Evolutionary conservation across 2,888 invertebrate genomes (phyloP), one percentile per base, ranked within the genome.

Genomic region (Melieria picta): DNA sequence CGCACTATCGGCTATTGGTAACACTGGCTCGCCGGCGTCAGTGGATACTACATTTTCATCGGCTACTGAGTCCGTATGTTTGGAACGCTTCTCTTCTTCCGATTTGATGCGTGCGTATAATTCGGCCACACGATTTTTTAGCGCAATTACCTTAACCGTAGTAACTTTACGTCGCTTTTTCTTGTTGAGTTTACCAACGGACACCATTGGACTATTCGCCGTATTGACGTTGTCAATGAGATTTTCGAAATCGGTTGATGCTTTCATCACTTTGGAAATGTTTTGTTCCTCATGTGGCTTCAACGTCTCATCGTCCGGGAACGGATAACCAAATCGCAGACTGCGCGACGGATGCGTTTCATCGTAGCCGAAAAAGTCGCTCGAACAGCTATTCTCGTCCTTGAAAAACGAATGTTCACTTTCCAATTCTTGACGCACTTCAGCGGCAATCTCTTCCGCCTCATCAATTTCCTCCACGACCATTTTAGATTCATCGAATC

Each of bases 131-230:
- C 76, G 71, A 71, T 78, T 78, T 58, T 77, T 77, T 5, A 76
- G 69, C 6, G 78, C 77, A 60, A 78, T 77, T 46, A 78, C 75
- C 71, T 78, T 78, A n/a, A 78, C 76, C 0, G 77, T 78, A 7
- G 75, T 77, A 4, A 77, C 75, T 42, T 74, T 75, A 69, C 72
- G 74, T 64, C 64, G 68, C 65, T 73, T 65, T 30, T 30, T 30
- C 52, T 58, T 66, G 48, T 13, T 67, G 4, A 30, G 30, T 30
- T 30, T 30, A 30, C 30, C 30, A 30, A 30, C 30, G 30, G 30
- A 30, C 30, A 30, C 30, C 30, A 30, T 3, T 30, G 30, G 30
- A 7, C 48, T 16, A 47, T 48, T 13, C 1, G 7, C n/a, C n/a
- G n/a, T n/a, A 16, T 50, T 13, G 50, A 42, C 3, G 45, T 46